A percentile compares a stretch with the other conserved stretches of the same genome.
Evolutionary conservation across 2,888 invertebrate genomes (phyloP).

Genomic region (Ariolimax columbianus): DNA sequence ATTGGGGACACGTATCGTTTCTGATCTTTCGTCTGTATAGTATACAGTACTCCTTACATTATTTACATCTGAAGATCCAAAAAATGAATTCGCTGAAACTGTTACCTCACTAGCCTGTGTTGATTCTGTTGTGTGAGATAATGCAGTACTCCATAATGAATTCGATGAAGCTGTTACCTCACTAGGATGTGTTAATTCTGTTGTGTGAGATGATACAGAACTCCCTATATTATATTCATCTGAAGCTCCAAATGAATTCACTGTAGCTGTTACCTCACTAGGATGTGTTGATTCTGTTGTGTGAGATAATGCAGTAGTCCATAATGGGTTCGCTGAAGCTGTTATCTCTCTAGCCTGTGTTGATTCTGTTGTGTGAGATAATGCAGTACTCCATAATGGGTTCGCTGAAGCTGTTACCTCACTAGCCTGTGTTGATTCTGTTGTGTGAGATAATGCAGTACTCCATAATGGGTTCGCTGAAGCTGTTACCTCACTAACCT

Average conservation of each 20-base stretch:
- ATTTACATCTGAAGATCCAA: background rate
- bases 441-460: background rate
- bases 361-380: background rate
- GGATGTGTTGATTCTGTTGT: background rate
- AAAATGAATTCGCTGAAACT: background rate
- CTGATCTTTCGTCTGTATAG: background rate
- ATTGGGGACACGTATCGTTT: background rate
- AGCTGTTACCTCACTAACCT: background rate
- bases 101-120: background rate
- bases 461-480: background rate
- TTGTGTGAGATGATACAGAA: background rate
- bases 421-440: background rate
- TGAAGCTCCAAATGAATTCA: background rate
- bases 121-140: background rate
- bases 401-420: background rate
- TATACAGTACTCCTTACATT: background rate
- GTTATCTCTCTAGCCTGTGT: background rate
- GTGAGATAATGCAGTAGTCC: too few species aligned
- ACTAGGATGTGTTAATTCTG: background rate
- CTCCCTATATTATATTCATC: background rate
- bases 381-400: too few species aligned
- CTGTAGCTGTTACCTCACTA: background rate
- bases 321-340: background rate
- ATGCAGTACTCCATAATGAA: too few species aligned
- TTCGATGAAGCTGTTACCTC: background rate